These are phyloP conservation scores for Lepidocyrtinus sp. DNA, from an alignment of 2,888 invertebrate species.

Conservation along the genomic window DNA sequence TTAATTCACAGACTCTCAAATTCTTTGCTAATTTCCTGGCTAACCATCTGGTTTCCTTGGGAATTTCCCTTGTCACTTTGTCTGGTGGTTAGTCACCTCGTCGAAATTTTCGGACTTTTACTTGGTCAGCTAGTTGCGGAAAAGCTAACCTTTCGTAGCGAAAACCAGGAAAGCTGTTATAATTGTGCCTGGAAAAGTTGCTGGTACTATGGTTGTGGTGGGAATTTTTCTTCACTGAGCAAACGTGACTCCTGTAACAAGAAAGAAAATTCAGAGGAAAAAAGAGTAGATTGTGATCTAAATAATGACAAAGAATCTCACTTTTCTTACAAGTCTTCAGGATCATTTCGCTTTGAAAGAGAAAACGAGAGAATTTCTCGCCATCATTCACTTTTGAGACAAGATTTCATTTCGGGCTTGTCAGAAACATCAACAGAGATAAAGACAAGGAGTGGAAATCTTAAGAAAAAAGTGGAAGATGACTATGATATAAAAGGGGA, in stretches of 20 bases:
- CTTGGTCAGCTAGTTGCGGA: slow-evolving; percentile 53
- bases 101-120: slow-evolving; percentile 57
- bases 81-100: slow-evolving; percentile 48
- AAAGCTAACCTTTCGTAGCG: slow-evolving; percentile 19
- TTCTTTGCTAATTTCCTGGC: slow-evolving; percentile 19
- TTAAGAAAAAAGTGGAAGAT: not conserved
- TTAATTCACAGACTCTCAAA: slow-evolving; percentile 39
- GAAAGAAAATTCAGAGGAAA: not conserved
- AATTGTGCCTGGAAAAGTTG: not conserved
- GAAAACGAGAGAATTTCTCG: not conserved
- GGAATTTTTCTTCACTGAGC: not conserved
- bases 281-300: slow-evolving; percentile 6
- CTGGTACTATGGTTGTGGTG: not conserved
- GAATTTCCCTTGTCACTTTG: slow-evolving; percentile 16
- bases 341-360: slow-evolving; percentile 11
- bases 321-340: not conserved
- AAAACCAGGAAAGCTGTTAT: not conserved
- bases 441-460: not conserved
- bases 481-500: not conserved
- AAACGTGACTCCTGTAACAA: slow-evolving; percentile 9
- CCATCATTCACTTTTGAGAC: slow-evolving; percentile 10
- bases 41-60: not conserved
- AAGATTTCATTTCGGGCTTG: slow-evolving; percentile 13
- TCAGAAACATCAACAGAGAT: slow-evolving; percentile 9
- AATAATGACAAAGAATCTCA: not conserved